phyloP scores from a whole-genome alignment of 2,888 invertebrate genomes.

The Drosophila suboccidentalis region DNA sequence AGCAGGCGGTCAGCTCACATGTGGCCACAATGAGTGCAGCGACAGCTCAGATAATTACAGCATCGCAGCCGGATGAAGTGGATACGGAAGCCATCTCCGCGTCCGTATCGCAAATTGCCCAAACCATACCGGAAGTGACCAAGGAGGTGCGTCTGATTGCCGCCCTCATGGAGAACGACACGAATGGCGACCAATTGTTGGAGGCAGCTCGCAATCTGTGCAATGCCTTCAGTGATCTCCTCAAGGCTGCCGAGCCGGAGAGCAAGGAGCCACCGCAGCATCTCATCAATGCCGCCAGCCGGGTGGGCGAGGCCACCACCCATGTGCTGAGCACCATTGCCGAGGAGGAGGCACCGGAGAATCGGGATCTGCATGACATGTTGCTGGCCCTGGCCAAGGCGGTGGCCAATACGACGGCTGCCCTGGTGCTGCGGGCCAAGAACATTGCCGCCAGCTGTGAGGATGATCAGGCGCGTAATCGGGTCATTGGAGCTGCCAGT shows the following conservation, averaged over 20 bases:
- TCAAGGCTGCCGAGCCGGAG: slow-evolving; percentile 98
- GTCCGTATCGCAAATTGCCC: slow-evolving; percentile 98
- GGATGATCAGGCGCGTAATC: slow-evolving; percentile 87
- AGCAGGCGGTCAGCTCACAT: slow-evolving; percentile 98
- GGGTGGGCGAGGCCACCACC: slow-evolving; percentile 98
- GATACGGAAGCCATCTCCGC: slow-evolving; percentile 98
- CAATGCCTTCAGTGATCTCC: slow-evolving; percentile 96
- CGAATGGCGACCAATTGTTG: slow-evolving; percentile 93
- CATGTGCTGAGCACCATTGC: slow-evolving; percentile 97
- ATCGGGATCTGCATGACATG: slow-evolving; percentile 94
- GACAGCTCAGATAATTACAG: slow-evolving; percentile 98
- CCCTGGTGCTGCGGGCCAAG: slow-evolving; percentile 97
- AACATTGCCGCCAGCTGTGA: slow-evolving; percentile 96
- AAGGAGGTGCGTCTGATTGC: slow-evolving; percentile 93
- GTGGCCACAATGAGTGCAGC: slow-evolving; percentile 99
- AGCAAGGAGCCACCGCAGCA: slow-evolving; percentile 97
- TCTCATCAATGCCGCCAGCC: slow-evolving; percentile 96
- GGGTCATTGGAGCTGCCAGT: slow-evolving; percentile 97
- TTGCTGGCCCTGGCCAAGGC: slow-evolving; percentile 97
- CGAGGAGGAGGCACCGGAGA: slow-evolving; percentile 95
- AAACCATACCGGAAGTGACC: slow-evolving; percentile 98
- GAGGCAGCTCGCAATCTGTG: slow-evolving; percentile 97
- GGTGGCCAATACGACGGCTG: slow-evolving; percentile 99
- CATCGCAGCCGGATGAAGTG: slow-evolving; percentile 95
- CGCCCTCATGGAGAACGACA: slow-evolving; percentile 95